A percentile compares a stretch with the other conserved stretches of the same genome.
Conservation (phyloP, 2,797 vertebrate species). For the Columba guinea region DNA sequence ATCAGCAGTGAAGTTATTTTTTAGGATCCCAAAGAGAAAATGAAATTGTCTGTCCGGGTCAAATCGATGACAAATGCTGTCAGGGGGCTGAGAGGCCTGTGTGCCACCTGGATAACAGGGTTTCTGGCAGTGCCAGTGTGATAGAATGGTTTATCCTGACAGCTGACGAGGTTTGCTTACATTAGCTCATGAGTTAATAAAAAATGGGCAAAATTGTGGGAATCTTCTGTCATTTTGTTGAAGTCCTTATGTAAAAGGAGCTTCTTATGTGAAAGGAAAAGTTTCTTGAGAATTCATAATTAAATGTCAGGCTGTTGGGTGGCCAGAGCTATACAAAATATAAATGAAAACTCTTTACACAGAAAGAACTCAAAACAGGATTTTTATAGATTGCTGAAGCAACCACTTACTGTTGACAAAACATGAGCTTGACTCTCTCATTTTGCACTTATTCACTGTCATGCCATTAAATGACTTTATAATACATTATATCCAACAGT, state of each 20-base stretch:
- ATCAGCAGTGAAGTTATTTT: not conserved
- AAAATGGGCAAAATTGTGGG: slow-evolving; percentile 24
- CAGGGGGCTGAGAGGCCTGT: not conserved
- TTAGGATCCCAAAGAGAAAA: not conserved
- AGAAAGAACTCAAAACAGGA: not conserved
- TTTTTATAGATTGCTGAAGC: not conserved
- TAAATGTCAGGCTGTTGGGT: slow-evolving; percentile 62
- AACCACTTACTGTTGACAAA: not conserved
- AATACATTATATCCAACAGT: not conserved
- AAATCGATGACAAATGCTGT: not conserved
- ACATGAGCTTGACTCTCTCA: not conserved
- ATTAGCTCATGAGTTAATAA: slow-evolving; percentile 62
- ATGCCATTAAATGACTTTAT: not conserved
- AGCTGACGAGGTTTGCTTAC: slow-evolving; percentile 25
- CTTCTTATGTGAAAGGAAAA: slow-evolving; percentile 36
- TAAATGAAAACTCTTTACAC: slow-evolving; percentile 6
- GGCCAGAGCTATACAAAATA: not conserved
- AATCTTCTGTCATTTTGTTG: slow-evolving; percentile 44
- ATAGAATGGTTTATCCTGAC: slow-evolving; percentile 40
- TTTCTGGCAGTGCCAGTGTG: not conserved
- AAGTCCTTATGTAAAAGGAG: slow-evolving; percentile 27
- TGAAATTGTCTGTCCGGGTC: not conserved
- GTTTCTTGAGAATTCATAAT: slow-evolving; percentile 66
- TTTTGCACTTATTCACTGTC: not conserved
- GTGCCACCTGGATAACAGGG: not conserved